These are phyloP conservation scores for Drosophila tani DNA, from an alignment of 1,140 invertebrate genomes.

Conservation along the genomic window DNA sequence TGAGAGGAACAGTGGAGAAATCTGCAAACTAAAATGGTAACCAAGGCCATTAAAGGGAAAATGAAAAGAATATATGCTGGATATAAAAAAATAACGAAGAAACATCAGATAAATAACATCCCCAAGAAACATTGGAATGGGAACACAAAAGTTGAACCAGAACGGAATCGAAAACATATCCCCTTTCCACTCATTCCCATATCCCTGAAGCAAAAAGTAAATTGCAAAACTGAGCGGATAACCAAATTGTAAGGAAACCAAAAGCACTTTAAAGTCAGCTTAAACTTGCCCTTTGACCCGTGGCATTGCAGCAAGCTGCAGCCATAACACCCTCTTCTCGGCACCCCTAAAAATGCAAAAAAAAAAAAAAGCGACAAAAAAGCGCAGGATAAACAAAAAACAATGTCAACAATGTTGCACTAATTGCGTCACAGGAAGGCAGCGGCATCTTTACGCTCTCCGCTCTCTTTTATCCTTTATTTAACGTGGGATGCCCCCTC, in stretches of 20 bases:
- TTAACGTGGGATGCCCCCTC: constrained; percentile 1
- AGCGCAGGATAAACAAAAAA: constrained; percentile 17
- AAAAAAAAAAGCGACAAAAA: constrained; percentile 15
- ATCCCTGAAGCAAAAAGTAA: constrained; percentile 1
- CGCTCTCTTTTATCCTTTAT: constrained; percentile 7
- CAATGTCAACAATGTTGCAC: constrained; percentile 77
- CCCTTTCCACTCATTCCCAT: neutral
- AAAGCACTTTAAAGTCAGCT: constrained; percentile 63
- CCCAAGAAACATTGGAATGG: neutral
- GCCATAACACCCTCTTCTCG: constrained; percentile 23
- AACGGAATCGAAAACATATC: neutral
- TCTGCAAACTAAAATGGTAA: too few relatives aligned
- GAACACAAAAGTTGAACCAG: constrained; percentile 3
- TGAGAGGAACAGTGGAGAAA: neutral
- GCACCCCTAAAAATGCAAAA: neutral
- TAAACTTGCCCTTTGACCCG: constrained; percentile 71
- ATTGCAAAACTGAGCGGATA: neutral
- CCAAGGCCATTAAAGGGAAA: neutral
- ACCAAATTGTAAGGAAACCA: constrained; percentile 12
- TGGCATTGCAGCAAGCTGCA: constrained; percentile 55
- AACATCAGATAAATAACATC: too few relatives aligned
- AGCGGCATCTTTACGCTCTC: constrained; percentile 41
- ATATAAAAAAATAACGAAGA: neutral
- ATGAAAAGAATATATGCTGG: neutral
- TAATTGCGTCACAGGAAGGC: constrained; percentile 76